A percentile compares a stretch with the other conserved stretches of the same genome.
Evolutionary conservation across 2,113 vertebrate genomes (phyloP).

Genomic region (Blennius ocellaris): DNA sequence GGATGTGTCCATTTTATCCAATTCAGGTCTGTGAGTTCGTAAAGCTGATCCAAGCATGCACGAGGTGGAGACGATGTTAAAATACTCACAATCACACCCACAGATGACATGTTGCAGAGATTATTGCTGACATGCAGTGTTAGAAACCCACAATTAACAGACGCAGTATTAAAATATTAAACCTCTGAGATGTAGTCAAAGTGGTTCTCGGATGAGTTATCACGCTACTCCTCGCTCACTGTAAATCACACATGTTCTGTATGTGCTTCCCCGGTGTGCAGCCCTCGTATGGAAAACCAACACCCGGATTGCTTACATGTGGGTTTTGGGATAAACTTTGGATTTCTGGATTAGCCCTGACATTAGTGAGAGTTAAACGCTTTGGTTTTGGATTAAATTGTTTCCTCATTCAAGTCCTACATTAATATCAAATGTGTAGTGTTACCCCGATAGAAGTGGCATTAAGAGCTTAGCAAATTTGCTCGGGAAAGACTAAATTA

Average conservation of each 20-base stretch:
- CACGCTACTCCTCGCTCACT: slow-evolving; percentile 18
- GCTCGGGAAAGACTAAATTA: slow-evolving; percentile 50
- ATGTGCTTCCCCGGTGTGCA: slow-evolving; percentile 13
- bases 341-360: slow-evolving; percentile 76
- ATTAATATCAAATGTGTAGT: slow-evolving; percentile 68
- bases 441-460: slow-evolving; percentile 58
- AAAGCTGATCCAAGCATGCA: no score
- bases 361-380: slow-evolving; percentile 72
- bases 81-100: no score
- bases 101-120: slow-evolving; percentile 20
- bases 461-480: slow-evolving; percentile 75
- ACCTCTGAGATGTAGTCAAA: slow-evolving; percentile 43
- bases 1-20: no score
- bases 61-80: no score
- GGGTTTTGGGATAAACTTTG: slow-evolving; percentile 74
- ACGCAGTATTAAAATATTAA: slow-evolving; percentile 54
- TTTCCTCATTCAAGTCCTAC: slow-evolving; percentile 63
- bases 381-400: slow-evolving; percentile 71
- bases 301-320: slow-evolving; percentile 72
- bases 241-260: slow-evolving; percentile 41
- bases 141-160: slow-evolving; percentile 48
- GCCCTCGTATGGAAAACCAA: slow-evolving; percentile 11
- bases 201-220: slow-evolving; percentile 62
- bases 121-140: slow-evolving; percentile 6
- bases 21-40: no score